These are phyloP conservation scores for Drosophila tripunctata DNA, from an alignment of 2,888 invertebrate species.

Conservation along the genomic window DNA sequence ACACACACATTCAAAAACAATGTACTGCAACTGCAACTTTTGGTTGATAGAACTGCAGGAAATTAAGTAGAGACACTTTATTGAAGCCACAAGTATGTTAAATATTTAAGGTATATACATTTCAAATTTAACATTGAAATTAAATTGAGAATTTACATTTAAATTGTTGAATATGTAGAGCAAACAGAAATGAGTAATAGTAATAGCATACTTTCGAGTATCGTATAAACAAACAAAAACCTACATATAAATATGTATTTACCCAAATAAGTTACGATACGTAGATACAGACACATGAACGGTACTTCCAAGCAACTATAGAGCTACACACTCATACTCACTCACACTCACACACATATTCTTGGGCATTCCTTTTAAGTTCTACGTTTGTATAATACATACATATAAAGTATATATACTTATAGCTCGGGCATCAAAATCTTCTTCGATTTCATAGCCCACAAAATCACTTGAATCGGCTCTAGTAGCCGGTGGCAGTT, in stretches of 20 bases:
- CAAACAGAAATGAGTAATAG: conserved; percentile 35
- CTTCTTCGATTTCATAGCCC: conserved; percentile 22
- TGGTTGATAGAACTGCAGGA: conserved; percentile 28
- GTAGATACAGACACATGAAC: conserved; percentile 33
- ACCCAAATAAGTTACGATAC: conserved; percentile 66
- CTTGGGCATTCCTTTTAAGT: conserved; percentile 18
- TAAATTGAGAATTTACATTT: conserved; percentile 54
- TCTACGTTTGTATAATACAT: conserved; percentile 13
- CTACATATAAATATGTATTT: conserved; percentile 44
- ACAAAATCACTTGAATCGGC: conserved; percentile 22
- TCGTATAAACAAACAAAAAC: conserved; percentile 28
- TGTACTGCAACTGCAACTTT: conserved; percentile 16
- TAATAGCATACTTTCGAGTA: conserved; percentile 32
- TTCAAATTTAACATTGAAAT: conserved; percentile 43
- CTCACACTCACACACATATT: too few relatives aligned
- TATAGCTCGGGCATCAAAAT: background rate
- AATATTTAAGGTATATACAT: conserved; percentile 67
- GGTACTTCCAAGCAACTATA: conserved; percentile 78
- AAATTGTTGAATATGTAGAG: conserved; percentile 76
- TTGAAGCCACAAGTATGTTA: conserved; percentile 52
- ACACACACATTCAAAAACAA: conserved; percentile 11
- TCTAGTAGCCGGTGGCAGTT: conserved; percentile 1
- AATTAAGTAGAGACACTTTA: conserved; percentile 23
- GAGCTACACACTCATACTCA: conserved; percentile 62
- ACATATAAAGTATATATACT: background rate